phyloP scores from a whole-genome alignment of 2,797 vertebrate species.

The Falco columbarius region DNA sequence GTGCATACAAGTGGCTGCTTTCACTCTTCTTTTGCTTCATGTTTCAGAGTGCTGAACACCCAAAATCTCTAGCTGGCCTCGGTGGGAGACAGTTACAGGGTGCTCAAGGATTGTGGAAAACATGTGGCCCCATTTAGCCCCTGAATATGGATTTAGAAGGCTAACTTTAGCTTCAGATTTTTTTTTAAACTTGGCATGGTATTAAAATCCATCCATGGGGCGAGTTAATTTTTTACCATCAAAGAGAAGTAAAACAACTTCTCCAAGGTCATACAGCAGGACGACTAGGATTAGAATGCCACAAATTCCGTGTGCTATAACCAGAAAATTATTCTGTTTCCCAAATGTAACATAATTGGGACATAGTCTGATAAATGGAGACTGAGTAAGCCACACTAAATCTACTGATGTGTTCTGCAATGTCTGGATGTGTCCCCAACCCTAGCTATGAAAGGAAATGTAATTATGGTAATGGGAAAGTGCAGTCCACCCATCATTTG shows the following conservation, averaged over 20 bases:
- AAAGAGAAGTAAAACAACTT: conserved; percentile 62
- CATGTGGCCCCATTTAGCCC: conserved; percentile 23
- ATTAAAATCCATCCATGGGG: conserved; percentile 43
- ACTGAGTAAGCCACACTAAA: conserved; percentile 62
- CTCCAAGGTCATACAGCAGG: conserved; percentile 43
- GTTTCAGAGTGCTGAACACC: background rate
- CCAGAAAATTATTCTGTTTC: conserved; percentile 67
- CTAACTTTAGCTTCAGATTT: conserved; percentile 55
- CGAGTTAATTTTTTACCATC: conserved; percentile 55
- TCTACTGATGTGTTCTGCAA: conserved; percentile 66
- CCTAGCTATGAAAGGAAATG: conserved; percentile 69
- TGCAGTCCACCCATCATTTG: conserved; percentile 64
- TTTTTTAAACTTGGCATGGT: conserved; percentile 41
- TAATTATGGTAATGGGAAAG: conserved; percentile 69
- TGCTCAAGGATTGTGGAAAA: conserved; percentile 2
- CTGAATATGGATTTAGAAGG: conserved; percentile 42
- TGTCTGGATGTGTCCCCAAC: conserved; percentile 56
- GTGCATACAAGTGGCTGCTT: background rate
- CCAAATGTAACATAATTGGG: conserved; percentile 65
- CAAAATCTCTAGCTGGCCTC: background rate
- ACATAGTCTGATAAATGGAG: conserved; percentile 67
- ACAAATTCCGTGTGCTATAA: conserved; percentile 65
- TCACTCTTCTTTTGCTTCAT: background rate
- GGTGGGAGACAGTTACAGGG: background rate
- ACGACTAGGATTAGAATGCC: conserved; percentile 68